phyloP scores from a whole-genome alignment of 2,797 vertebrate species.

The Kryptopterus vitreolus region DNA sequence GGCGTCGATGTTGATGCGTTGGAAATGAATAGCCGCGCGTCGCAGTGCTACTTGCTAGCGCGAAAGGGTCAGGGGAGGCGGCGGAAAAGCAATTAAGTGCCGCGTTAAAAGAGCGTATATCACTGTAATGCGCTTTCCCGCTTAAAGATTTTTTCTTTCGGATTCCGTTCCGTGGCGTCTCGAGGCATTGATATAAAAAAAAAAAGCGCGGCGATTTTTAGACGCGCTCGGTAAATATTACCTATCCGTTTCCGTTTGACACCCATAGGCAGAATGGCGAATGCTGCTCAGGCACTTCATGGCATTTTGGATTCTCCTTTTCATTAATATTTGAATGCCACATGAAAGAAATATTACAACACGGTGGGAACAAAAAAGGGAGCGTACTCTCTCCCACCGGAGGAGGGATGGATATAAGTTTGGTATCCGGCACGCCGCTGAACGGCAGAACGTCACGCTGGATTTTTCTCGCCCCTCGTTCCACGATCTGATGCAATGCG shows the following conservation, averaged over 20 bases:
- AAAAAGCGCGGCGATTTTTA: neutral
- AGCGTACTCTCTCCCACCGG: conserved; percentile 31
- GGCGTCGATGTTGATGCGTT: neutral
- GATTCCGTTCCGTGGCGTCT: conserved; percentile 39
- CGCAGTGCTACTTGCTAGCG: neutral
- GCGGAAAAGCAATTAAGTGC: conserved; percentile 72
- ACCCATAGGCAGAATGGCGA: conserved; percentile 27
- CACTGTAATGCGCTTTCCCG: conserved; percentile 62
- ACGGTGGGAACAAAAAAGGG: conserved; percentile 45
- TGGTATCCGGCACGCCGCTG: conserved; percentile 38
- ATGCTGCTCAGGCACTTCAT: conserved; percentile 25
- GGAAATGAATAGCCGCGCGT: conserved; percentile 8
- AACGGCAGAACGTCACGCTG: conserved; percentile 26
- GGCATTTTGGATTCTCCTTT: conserved; percentile 49
- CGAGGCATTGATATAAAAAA: neutral
- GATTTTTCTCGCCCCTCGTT: conserved; percentile 31
- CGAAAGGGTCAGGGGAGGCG: conserved; percentile 53
- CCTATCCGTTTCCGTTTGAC: conserved; percentile 18
- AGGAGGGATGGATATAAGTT: conserved; percentile 31
- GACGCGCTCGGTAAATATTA: conserved; percentile 15
- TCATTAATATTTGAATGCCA: conserved; percentile 56
- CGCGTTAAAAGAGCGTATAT: conserved; percentile 63
- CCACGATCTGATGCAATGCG: conserved; percentile 47
- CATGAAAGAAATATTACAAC: conserved; percentile 59
- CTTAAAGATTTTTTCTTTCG: conserved; percentile 59